Percentiles rank a stretch among this genome's conserved stretches.
Conservation (phyloP, 2,888 invertebrate species). For the Rhorus exstirpatorius region DNA sequence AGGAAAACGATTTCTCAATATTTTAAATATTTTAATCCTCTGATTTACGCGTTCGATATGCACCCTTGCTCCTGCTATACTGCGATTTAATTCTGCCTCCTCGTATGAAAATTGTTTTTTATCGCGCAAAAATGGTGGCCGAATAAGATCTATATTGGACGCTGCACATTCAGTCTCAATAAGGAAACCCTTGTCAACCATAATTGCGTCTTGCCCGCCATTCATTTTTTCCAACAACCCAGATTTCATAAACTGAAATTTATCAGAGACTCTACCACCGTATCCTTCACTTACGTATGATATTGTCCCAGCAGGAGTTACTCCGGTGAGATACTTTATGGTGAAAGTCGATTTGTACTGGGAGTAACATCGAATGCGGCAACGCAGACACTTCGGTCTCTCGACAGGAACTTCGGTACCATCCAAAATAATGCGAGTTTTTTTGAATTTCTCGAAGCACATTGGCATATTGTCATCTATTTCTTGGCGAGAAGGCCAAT, state of each 20-base stretch:
- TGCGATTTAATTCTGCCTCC: slow-evolving; percentile 52
- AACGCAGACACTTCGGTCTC: slow-evolving; percentile 28
- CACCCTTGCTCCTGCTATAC: slow-evolving; percentile 61
- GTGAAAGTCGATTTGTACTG: slow-evolving; percentile 67
- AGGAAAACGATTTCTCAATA: slow-evolving; percentile 36
- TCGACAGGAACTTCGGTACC: slow-evolving; percentile 42
- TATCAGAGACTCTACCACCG: slow-evolving; percentile 67
- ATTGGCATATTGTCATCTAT: slow-evolving; percentile 19
- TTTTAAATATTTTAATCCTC: slow-evolving; percentile 57
- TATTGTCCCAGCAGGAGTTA: slow-evolving; percentile 64
- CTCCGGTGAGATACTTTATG: slow-evolving; percentile 66
- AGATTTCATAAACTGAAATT: slow-evolving; percentile 55
- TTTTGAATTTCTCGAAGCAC: slow-evolving; percentile 4
- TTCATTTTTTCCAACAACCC: slow-evolving; percentile 63
- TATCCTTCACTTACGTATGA: slow-evolving; percentile 65
- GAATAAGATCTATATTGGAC: slow-evolving; percentile 49
- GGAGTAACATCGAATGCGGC: slow-evolving; percentile 61
- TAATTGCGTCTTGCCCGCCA: slow-evolving; percentile 54
- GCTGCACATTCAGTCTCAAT: slow-evolving; percentile 71
- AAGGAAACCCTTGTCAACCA: slow-evolving; percentile 70
- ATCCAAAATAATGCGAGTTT: slow-evolving; percentile 59
- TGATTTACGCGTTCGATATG: slow-evolving; percentile 68
- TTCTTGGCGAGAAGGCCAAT: slow-evolving; percentile 44
- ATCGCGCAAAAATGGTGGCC: slow-evolving; percentile 64
- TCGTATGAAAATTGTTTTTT: slow-evolving; percentile 57